Evolutionary conservation across 1,140 invertebrate species (phyloP).

Genomic region (Melitaea cinxia): DNA sequence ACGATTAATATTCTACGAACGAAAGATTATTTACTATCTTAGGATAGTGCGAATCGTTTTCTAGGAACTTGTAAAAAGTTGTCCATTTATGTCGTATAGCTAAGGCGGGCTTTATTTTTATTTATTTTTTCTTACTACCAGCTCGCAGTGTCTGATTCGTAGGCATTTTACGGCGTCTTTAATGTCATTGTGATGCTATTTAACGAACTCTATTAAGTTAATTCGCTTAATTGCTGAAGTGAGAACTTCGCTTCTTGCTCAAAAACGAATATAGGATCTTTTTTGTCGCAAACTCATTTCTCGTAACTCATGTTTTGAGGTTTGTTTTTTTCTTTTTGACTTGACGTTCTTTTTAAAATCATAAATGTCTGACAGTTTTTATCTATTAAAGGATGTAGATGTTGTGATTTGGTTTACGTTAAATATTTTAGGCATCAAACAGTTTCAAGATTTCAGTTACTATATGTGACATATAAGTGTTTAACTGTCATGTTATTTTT

Average conservation of each 20-base stretch:
- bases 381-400: too few species aligned
- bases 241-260: constrained; percentile 1
- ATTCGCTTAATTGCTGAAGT: constrained; percentile 3
- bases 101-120: constrained; percentile 1
- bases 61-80: not conserved
- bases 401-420: too few species aligned
- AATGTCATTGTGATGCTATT: constrained; percentile 12
- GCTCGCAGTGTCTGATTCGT: not conserved
- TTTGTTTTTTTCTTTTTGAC: not conserved
- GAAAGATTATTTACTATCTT: constrained; percentile 11
- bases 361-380: too few species aligned
- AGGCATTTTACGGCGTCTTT: constrained; percentile 12
- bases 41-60: constrained; percentile 3
- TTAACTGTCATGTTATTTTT: too few species aligned
- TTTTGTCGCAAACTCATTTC: not conserved
- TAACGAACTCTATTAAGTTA: constrained; percentile 12
- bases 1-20: constrained; percentile 11
- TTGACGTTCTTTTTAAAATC: not conserved
- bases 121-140: not conserved
- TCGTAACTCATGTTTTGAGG: not conserved
- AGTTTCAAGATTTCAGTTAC: too few species aligned
- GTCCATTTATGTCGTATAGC: not conserved
- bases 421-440: too few species aligned
- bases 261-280: constrained; percentile 6
- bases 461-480: too few species aligned